A percentile compares a stretch with the other conserved stretches of the same genome.
phyloP scores from a whole-genome alignment of 2,113 vertebrate species.

The Brachionichthys hirsutus region DNA sequence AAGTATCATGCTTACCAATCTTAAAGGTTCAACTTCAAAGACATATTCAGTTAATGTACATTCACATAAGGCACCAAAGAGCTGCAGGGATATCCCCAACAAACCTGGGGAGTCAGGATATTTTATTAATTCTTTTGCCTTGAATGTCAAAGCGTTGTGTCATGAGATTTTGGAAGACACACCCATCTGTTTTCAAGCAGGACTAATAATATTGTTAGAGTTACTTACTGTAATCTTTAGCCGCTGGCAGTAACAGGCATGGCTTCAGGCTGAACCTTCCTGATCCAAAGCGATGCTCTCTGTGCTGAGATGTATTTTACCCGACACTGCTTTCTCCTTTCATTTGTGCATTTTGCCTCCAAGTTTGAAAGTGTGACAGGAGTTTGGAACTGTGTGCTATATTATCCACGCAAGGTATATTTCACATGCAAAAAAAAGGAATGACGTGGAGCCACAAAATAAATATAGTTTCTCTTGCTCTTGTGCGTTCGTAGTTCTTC shows the following conservation, averaged over 20 bases:
- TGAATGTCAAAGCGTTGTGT: slow-evolving; percentile 40
- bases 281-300: background rate
- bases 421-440: no score
- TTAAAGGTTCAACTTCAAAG: background rate
- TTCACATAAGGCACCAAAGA: background rate
- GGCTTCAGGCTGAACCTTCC: background rate
- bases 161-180: slow-evolving; percentile 38
- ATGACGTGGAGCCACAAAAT: background rate
- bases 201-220: no score
- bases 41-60: background rate
- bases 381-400: no score
- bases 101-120: slow-evolving; percentile 2
- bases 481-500: no score
- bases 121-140: slow-evolving; percentile 46
- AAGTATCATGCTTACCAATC: background rate
- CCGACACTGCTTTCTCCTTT: background rate
- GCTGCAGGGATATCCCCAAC: slow-evolving; percentile 28
- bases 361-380: no score
- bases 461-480: background rate
- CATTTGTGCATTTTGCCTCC: no score
- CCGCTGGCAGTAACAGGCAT: slow-evolving; percentile 1
- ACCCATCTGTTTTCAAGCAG: no score
- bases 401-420: no score
- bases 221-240: slow-evolving; percentile 20
- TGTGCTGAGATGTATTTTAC: slow-evolving; percentile 7